Conservation (phyloP, 2,113 vertebrate genomes). For the Rhegmatorhina hoffmannsi region DNA sequence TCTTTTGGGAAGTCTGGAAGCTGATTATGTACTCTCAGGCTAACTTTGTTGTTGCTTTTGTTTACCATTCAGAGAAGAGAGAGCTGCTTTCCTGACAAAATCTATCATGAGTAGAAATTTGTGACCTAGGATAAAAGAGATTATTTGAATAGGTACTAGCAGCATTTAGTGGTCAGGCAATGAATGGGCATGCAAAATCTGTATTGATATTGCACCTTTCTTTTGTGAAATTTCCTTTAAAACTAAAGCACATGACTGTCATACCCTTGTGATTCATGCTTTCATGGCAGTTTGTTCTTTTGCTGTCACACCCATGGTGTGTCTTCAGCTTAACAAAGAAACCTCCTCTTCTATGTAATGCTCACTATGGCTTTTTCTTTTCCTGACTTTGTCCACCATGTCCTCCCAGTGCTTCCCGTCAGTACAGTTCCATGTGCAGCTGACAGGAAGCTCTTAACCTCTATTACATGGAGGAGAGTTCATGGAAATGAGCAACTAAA, state of each 20-base stretch:
- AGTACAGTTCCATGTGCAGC: background rate
- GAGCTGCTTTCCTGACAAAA: background rate
- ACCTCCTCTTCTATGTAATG: background rate
- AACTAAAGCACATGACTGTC: background rate
- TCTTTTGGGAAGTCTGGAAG: background rate
- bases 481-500: background rate
- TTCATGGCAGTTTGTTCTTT: background rate
- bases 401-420: background rate
- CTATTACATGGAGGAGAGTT: background rate
- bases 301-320: rapidly evolving
- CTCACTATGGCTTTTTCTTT: background rate
- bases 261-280: background rate
- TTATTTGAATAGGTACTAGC: background rate
- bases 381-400: background rate
- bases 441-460: background rate
- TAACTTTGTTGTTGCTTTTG: background rate
- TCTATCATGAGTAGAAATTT: background rate
- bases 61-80: background rate
- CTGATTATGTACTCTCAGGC: background rate
- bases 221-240: background rate
- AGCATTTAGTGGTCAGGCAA: background rate
- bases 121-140: background rate
- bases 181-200: background rate
- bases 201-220: background rate
- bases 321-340: background rate